A percentile compares a stretch with the other conserved stretches of the same genome.
These are phyloP conservation scores for Papilio xuthus DNA, from an alignment of 1,140 invertebrate species.

Conservation along the genomic window DNA sequence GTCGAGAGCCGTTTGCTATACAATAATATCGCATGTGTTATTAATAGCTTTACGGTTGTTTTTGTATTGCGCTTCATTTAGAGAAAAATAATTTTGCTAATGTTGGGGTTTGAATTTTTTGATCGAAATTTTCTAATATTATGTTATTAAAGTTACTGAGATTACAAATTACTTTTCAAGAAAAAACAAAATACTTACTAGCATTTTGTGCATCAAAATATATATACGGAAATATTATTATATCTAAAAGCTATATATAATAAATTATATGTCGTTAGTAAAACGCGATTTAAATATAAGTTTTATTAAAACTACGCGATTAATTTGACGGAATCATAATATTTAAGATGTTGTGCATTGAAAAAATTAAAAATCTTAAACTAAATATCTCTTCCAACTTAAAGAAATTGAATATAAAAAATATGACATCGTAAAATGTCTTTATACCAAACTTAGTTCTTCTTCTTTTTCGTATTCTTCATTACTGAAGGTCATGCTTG, in stretches of 20 bases:
- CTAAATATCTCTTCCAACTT: background rate
- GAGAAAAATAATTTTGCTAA: background rate
- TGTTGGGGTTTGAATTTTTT: background rate
- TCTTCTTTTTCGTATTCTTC: no score
- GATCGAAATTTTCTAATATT: background rate
- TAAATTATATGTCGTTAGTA: no score
- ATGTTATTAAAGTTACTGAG: background rate
- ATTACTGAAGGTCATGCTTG: no score
- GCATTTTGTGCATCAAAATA: background rate
- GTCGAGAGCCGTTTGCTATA: constrained; percentile 51
- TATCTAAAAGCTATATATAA: background rate
- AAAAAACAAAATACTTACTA: background rate
- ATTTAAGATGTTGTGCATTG: no score
- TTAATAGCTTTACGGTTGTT: constrained; percentile 45
- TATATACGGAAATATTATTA: background rate
- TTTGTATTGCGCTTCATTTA: background rate
- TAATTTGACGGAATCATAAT: no score
- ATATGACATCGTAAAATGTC: constrained; percentile 21
- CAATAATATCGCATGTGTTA: constrained; percentile 50
- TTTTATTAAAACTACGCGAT: no score
- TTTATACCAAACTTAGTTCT: background rate
- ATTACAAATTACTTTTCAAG: background rate
- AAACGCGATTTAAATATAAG: no score
- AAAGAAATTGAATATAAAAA: constrained; percentile 1
- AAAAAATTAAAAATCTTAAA: no score